Conservation (phyloP, 2,888 invertebrate species). For the Eristalinus sepulchralis region DNA sequence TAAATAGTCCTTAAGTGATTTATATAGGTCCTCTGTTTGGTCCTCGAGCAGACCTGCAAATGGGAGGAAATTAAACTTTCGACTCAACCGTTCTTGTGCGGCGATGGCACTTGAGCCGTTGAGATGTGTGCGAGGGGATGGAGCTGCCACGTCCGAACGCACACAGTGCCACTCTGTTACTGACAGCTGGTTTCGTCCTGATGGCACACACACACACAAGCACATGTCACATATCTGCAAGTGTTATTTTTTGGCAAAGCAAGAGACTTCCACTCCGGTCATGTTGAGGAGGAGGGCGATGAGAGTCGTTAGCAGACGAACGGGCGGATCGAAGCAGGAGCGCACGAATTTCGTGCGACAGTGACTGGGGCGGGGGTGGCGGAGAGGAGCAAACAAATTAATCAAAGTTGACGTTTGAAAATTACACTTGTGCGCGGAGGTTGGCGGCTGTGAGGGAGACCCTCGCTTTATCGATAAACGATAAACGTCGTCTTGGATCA, state of each 20-base stretch:
- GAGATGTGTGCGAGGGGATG: constrained; percentile 11
- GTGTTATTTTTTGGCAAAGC: constrained; percentile 28
- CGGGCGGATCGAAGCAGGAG: background rate
- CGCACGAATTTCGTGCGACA: constrained; percentile 5
- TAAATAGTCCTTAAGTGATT: constrained; percentile 67
- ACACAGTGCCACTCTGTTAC: constrained; percentile 28
- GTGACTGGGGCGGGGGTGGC: background rate
- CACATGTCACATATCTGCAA: constrained; percentile 23
- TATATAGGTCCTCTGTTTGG: constrained; percentile 61
- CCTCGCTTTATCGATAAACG: constrained; percentile 56
- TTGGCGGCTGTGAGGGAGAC: background rate
- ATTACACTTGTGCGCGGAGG: constrained; percentile 20
- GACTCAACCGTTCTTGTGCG: constrained; percentile 20
- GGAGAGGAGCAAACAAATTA: constrained; percentile 51
- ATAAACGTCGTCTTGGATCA: constrained; percentile 36
- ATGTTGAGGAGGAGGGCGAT: background rate
- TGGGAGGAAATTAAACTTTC: constrained; percentile 62
- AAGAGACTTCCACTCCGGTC: background rate
- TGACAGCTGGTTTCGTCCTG: constrained; percentile 36
- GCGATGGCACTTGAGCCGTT: constrained; percentile 31
- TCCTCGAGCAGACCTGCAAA: constrained; percentile 45
- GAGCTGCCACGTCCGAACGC: background rate
- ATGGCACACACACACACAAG: background rate
- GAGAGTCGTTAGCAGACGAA: background rate
- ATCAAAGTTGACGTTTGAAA: constrained; percentile 70